phyloP scores from a whole-genome alignment of 2,797 vertebrate species.

The Notolabrus celidotus region DNA sequence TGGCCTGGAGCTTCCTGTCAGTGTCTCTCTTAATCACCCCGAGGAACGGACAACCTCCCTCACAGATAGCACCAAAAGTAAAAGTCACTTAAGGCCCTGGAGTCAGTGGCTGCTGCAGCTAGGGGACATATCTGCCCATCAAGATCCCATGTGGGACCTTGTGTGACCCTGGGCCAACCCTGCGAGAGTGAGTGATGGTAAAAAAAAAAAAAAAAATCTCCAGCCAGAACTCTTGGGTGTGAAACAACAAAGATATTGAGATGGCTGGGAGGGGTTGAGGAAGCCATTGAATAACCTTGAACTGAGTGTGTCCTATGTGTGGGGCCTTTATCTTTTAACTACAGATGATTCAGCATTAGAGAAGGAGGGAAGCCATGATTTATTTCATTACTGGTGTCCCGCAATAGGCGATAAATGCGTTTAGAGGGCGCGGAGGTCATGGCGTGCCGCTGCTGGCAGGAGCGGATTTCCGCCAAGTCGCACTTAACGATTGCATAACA shows the following conservation, averaged over 20 bases:
- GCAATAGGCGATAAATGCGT: constrained; percentile 34
- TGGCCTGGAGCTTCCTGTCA: constrained; percentile 45
- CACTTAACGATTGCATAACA: constrained; percentile 78
- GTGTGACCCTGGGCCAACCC: not conserved
- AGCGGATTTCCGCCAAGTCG: constrained; percentile 73
- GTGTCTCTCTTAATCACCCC: constrained; percentile 59
- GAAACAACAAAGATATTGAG: too few species aligned
- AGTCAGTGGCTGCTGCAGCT: constrained; percentile 4
- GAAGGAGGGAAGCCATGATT: not conserved
- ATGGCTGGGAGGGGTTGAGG: not conserved
- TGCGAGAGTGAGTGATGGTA: constrained; percentile 1
- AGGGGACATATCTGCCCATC: constrained; percentile 17
- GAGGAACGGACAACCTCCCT: constrained; percentile 37
- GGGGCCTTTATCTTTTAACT: not conserved
- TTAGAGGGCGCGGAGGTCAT: constrained; percentile 80
- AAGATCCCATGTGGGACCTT: not conserved
- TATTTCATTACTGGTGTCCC: not conserved
- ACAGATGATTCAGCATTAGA: constrained; percentile 10
- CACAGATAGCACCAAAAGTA: constrained; percentile 41
- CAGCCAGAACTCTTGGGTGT: not conserved
- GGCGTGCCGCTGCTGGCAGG: constrained; percentile 42
- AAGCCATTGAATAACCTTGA: constrained; percentile 42
- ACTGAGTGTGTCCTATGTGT: not conserved
- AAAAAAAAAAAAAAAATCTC: too few species aligned
- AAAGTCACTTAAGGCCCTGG: constrained; percentile 23